A percentile compares a stretch with the other conserved stretches of the same genome.
phyloP scores from a whole-genome alignment of 1,140 invertebrate genomes.

The Calliphora vicina region DNA sequence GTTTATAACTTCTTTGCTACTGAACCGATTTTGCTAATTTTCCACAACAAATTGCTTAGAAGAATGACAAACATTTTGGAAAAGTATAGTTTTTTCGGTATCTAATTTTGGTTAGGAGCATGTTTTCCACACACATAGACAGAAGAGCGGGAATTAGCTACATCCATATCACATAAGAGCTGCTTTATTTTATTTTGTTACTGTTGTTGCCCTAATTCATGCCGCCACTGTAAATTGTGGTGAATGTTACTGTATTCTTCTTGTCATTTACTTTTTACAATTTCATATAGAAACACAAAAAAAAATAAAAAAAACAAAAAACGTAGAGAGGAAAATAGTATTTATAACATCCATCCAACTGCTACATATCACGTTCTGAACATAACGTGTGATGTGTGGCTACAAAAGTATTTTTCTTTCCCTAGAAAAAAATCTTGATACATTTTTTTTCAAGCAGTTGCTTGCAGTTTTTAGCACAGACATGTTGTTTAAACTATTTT shows the following conservation, averaged over 20 bases:
- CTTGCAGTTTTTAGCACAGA: background rate
- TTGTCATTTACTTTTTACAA: slow-evolving; percentile 4
- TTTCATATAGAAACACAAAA: background rate
- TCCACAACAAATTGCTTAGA: too few species aligned
- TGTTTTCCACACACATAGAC: too few species aligned
- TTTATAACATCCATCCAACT: background rate
- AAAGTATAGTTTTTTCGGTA: too few species aligned
- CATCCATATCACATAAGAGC: too few species aligned
- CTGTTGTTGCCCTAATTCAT: too few species aligned
- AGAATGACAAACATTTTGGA: too few species aligned
- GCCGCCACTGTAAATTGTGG: too few species aligned
- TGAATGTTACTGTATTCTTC: background rate
- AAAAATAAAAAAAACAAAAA: background rate
- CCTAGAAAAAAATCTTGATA: background rate
- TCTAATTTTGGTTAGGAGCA: too few species aligned
- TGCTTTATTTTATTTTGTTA: too few species aligned
- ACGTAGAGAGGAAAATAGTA: background rate
- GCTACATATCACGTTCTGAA: background rate
- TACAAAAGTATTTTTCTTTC: slow-evolving; percentile 6
- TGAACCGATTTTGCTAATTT: too few species aligned
- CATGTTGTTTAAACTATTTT: slow-evolving; percentile 1
- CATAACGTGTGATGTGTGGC: background rate
- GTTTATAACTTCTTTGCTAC: too few species aligned
- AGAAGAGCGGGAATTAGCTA: too few species aligned
- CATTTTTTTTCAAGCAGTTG: background rate